phyloP scores from a whole-genome alignment of 2,888 invertebrate species.

The Ypsolopha sequella region DNA sequence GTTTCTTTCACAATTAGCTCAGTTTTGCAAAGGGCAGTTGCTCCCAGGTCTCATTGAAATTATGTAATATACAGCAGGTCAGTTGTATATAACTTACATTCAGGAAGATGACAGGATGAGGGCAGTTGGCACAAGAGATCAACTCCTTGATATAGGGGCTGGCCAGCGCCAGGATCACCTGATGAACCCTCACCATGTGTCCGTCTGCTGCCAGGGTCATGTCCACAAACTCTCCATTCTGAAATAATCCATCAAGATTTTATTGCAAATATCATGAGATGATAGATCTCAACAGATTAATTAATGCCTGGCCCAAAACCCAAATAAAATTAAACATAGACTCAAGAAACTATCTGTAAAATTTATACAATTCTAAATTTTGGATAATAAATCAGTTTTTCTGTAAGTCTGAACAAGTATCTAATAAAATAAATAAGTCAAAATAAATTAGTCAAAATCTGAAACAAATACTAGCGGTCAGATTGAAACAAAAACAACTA shows the following conservation, averaged over 20 bases:
- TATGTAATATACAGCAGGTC: background rate
- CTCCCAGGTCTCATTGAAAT: background rate
- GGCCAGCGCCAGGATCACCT: constrained; percentile 53
- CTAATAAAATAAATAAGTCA: no score
- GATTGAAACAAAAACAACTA: no score
- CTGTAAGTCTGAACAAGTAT: no score
- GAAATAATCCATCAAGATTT: constrained; percentile 11
- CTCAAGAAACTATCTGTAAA: no score
- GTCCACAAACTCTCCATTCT: constrained; percentile 63
- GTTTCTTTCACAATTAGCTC: background rate
- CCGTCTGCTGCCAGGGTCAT: constrained; percentile 63
- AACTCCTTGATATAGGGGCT: constrained; percentile 58
- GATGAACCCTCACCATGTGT: constrained; percentile 57
- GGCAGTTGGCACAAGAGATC: constrained; percentile 42
- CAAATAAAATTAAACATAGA: no score
- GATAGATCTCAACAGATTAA: no score
- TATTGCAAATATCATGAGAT: background rate
- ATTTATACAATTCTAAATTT: no score
- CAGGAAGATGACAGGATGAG: constrained; percentile 56
- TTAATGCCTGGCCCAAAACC: no score
- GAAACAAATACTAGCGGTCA: no score
- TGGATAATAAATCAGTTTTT: no score
- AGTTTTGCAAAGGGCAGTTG: background rate
- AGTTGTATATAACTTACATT: constrained; percentile 36
- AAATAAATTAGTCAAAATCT: no score